These are phyloP conservation scores for Athrips mouffetella DNA, from an alignment of 2,888 invertebrate species.

Conservation along the genomic window DNA sequence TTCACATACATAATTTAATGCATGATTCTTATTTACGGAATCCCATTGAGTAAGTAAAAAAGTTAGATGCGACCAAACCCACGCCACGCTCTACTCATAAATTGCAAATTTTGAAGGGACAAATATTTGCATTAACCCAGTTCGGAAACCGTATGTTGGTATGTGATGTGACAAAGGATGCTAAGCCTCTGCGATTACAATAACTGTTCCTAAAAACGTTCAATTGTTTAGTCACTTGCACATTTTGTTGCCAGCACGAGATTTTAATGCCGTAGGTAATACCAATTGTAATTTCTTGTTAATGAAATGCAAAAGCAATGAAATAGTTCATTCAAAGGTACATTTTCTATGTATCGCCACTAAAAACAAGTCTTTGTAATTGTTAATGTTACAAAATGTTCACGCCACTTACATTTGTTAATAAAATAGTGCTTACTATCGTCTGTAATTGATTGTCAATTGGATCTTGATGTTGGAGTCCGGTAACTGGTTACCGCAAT, in stretches of 20 bases:
- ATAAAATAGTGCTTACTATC: conserved; percentile 12
- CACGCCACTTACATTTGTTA: conserved; percentile 14
- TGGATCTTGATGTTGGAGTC: background rate
- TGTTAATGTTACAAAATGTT: conserved; percentile 7
- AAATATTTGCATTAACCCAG: conserved; percentile 31
- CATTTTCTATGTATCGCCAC: background rate
- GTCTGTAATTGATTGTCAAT: conserved; percentile 15
- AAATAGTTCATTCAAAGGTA: background rate
- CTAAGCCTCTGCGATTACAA: background rate
- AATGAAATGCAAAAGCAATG: background rate
- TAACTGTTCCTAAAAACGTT: too few relatives aligned
- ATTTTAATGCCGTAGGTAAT: too few relatives aligned
- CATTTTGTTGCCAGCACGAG: too few relatives aligned
- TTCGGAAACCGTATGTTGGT: conserved; percentile 16
- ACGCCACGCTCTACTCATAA: conserved; percentile 11
- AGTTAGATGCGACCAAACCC: conserved; percentile 15
- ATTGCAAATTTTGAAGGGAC: conserved; percentile 27
- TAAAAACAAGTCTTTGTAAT: background rate
- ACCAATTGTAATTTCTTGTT: background rate
- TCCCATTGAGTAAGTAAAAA: conserved; percentile 32
- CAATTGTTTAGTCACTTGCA: too few relatives aligned
- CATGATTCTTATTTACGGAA: conserved; percentile 40
- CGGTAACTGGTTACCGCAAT: background rate
- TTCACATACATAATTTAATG: conserved; percentile 30
- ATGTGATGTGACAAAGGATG: background rate